These are phyloP conservation scores for Eciton burchellii DNA, from an alignment of 1,140 invertebrate genomes.

Conservation along the genomic window DNA sequence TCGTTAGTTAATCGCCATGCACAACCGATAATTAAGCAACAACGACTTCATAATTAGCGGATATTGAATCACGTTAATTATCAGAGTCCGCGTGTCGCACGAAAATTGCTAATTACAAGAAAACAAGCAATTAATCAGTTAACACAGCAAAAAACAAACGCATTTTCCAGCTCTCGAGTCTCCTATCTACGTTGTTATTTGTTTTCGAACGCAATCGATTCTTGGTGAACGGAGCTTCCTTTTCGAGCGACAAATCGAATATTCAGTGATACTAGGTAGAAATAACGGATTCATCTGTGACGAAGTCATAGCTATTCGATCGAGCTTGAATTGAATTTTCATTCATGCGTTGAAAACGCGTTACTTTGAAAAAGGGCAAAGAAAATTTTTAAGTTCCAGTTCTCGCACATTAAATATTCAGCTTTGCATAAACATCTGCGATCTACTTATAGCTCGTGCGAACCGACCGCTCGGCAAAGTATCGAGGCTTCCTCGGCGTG, in stretches of 20 bases:
- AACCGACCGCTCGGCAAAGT: neutral
- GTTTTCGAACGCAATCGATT: too few species aligned
- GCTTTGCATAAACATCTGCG: too few species aligned
- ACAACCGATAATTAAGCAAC: constrained; percentile 49
- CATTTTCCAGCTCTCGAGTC: neutral
- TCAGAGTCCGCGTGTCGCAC: neutral
- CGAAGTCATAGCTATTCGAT: too few species aligned
- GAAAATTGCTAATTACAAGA: constrained; percentile 33
- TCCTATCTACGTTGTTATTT: too few species aligned
- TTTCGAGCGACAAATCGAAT: too few species aligned
- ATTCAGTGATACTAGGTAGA: too few species aligned
- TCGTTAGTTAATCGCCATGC: constrained; percentile 7
- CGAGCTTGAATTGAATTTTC: too few species aligned
- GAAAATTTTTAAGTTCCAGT: neutral
- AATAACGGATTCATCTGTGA: too few species aligned
- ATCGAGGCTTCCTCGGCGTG: constrained; percentile 3
- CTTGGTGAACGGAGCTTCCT: too few species aligned
- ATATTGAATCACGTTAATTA: constrained; percentile 5
- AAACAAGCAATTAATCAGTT: constrained; percentile 34
- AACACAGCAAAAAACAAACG: neutral
- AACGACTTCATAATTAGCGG: constrained; percentile 10
- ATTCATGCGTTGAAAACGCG: too few species aligned
- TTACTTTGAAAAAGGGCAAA: too few species aligned
- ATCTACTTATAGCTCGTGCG: neutral
- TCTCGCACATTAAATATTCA: neutral